phyloP scores from a whole-genome alignment of 2,797 vertebrate species.

The Diplodus sargus region DNA sequence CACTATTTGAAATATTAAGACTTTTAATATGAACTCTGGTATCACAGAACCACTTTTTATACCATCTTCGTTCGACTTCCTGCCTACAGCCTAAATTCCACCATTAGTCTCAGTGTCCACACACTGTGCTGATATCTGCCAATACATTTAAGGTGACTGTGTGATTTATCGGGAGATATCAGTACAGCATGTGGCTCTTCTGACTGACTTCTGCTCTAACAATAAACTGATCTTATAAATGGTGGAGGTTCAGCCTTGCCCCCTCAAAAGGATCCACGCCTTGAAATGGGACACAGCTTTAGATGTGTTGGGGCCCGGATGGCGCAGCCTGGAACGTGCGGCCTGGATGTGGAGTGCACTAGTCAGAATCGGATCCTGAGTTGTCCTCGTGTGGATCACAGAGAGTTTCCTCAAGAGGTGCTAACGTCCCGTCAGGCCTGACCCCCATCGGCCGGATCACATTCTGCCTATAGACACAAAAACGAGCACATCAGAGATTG shows the following conservation, averaged over 20 bases:
- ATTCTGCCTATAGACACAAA: conserved; percentile 89
- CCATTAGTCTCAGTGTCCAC: background rate
- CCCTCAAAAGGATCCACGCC: conserved; percentile 28
- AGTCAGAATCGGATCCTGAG: conserved; percentile 93
- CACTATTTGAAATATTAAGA: background rate
- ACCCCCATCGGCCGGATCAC: conserved; percentile 97
- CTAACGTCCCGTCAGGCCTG: conserved; percentile 93
- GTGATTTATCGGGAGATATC: background rate
- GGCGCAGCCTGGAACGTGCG: conserved; percentile 69
- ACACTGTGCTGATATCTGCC: background rate
- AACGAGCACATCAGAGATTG: conserved; percentile 15
- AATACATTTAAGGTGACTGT: background rate
- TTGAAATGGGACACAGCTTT: conserved; percentile 59
- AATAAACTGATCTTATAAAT: background rate
- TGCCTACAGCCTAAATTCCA: background rate
- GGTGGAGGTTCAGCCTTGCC: conserved; percentile 7
- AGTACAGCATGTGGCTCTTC: conserved; percentile 4
- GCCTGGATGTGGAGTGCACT: conserved; percentile 57
- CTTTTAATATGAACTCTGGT: background rate
- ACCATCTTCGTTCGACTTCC: background rate
- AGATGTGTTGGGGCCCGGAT: conserved; percentile 36
- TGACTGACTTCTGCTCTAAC: conserved; percentile 14
- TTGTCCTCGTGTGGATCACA: conserved; percentile 83
- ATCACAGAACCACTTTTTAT: background rate
- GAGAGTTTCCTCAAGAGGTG: conserved; percentile 93